A percentile compares a stretch with the other conserved stretches of the same genome.
phyloP scores from a whole-genome alignment of 2,888 invertebrate species.

The Allacma fusca region DNA sequence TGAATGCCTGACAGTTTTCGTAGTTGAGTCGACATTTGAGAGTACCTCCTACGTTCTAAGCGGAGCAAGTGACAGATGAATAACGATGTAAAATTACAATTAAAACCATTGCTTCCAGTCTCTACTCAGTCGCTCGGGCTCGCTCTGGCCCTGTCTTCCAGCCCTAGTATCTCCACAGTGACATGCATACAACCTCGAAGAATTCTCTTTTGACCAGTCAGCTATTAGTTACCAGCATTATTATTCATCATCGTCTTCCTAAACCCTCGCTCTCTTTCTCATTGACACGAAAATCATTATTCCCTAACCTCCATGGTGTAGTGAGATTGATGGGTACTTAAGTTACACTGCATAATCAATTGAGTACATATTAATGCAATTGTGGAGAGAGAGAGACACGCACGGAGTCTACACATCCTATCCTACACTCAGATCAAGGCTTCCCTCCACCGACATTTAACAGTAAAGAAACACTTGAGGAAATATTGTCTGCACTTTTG shows the following conservation, averaged over 20 bases:
- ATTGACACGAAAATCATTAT: conserved; percentile 12
- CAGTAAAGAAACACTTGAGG: too few relatives aligned
- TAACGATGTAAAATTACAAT: conserved; percentile 46
- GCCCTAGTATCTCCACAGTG: too few relatives aligned
- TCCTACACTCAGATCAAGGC: too few relatives aligned
- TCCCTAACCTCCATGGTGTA: background rate
- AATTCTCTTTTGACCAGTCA: conserved; percentile 21
- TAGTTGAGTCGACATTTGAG: conserved; percentile 25
- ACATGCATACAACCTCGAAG: background rate
- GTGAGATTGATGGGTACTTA: conserved; percentile 3
- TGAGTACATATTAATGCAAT: background rate
- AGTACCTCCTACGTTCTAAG: conserved; percentile 29
- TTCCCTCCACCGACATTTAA: too few relatives aligned
- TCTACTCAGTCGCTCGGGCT: background rate
- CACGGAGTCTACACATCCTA: too few relatives aligned
- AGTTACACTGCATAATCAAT: background rate
- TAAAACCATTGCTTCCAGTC: conserved; percentile 30
- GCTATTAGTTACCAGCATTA: conserved; percentile 14
- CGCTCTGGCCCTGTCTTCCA: background rate
- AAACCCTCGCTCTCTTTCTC: background rate
- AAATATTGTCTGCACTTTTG: too few relatives aligned
- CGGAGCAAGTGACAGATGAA: conserved; percentile 43
- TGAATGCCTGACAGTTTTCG: conserved; percentile 17
- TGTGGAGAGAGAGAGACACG: background rate
- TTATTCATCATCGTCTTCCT: background rate